phyloP scores from a whole-genome alignment of 2,888 invertebrate species.

The Monochamus alternatus region DNA sequence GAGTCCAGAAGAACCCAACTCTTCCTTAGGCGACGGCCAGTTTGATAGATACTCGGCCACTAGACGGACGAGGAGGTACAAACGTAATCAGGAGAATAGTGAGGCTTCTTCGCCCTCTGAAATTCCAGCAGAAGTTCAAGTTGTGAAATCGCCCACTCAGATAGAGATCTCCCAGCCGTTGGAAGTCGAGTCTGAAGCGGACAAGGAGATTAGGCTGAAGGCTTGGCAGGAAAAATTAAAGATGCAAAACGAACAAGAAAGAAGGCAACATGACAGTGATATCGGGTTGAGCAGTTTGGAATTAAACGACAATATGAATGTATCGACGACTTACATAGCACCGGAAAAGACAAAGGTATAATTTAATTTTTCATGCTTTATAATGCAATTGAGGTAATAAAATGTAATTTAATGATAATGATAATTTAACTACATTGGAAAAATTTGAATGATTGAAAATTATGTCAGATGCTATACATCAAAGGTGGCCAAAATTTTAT shows the following conservation, averaged over 20 bases:
- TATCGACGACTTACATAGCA: conserved; percentile 52
- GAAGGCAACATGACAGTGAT: conserved; percentile 74
- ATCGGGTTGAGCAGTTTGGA: conserved; percentile 81
- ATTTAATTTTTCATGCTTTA: not conserved
- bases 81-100: conserved; percentile 77
- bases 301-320: conserved; percentile 57
- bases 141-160: conserved; percentile 66
- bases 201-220: conserved; percentile 75
- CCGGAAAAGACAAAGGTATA: conserved; percentile 54
- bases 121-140: conserved; percentile 72
- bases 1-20: conserved; percentile 68
- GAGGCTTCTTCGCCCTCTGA: conserved; percentile 67
- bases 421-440: too few species aligned
- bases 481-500: too few species aligned
- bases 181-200: conserved; percentile 71
- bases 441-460: too few species aligned
- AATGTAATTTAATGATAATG: too few species aligned
- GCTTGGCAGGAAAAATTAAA: conserved; percentile 82
- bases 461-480: too few species aligned
- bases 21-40: conserved; percentile 81
- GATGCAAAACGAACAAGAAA: conserved; percentile 57
- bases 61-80: conserved; percentile 86
- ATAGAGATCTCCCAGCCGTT: conserved; percentile 74
- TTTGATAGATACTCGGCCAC: conserved; percentile 84
- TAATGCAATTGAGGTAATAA: too few species aligned